Base-by-base conservation (phyloP, 2,797 vertebrate genomes). In the Masticophis lateralis region DNA sequence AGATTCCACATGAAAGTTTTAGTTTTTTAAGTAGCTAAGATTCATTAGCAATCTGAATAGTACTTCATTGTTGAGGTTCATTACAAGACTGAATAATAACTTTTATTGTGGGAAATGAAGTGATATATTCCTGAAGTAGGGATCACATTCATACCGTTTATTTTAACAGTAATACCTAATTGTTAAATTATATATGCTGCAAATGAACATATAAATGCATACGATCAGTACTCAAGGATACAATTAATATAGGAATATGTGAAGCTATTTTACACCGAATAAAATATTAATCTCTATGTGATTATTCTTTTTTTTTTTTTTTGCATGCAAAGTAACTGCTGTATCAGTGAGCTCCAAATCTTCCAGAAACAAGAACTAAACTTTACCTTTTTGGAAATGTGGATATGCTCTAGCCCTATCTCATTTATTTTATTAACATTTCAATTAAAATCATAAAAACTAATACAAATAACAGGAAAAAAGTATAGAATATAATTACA, bases 11-110 rank as follows among this genome's bases (percentile, higher is more conserved):
- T 90, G 57, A 88, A 89, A 56, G 66, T n/a, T 27, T 90, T 90
- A 8, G 51, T 92, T 93, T 89, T 59, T 60, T 8, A 95, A 94
- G 93, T 89, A 95, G 90, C 89, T 56, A 27, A 96, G 95, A 95
- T 94, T 89, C 61, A 91, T 25, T 22, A 95, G 93, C 11, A 61
- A 94, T 59, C 20, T 0, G 86, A 90, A 95, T 93, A 96, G 87
- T 56, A 93, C 8, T 32, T 63, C 8, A 93, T 61, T 92, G 86
- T 16, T 91, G 53, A 47, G 74, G 37, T 83, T 83, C 37, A 47
- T 83, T 83, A 83, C 37, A 83, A 83, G 37, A 47, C 18, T 43
- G 69, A 79, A 79, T 79, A 79, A 43, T 43, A 43, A 43, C 37
- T 83, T 83, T 63, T 12, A 93, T 61, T 92, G 86, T 16, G 91